Evolutionary conservation across 1,140 invertebrate species (phyloP).

Genomic region (Brevipalpus yothersi): DNA sequence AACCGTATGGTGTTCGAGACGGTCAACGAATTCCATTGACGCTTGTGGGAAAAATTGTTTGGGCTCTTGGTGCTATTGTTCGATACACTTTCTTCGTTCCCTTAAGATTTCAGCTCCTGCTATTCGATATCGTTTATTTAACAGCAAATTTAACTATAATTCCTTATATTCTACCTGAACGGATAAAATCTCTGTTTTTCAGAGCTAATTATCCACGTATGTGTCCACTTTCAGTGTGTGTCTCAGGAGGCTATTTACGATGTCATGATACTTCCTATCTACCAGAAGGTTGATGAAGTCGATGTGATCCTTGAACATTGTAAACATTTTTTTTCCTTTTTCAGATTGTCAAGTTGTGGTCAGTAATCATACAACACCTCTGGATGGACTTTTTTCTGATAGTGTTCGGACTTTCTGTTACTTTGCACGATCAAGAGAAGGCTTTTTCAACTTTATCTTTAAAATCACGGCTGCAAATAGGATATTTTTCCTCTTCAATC

Average conservation of each 20-base stretch:
- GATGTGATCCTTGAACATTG: no score
- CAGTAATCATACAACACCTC: slow-evolving; percentile 96
- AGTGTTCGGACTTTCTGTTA: slow-evolving; percentile 91
- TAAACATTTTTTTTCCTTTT: no score
- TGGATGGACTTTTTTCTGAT: slow-evolving; percentile 85
- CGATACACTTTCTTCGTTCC: background rate
- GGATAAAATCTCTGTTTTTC: background rate
- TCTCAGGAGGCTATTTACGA: background rate
- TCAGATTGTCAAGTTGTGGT: no score
- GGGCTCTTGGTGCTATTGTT: background rate
- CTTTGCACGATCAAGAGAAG: slow-evolving; percentile 86
- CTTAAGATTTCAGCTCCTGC: background rate
- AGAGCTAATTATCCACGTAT: background rate
- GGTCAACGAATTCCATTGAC: background rate
- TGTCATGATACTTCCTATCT: no score
- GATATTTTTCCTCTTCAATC: slow-evolving; percentile 63
- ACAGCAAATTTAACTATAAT: background rate
- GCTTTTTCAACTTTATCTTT: slow-evolving; percentile 57
- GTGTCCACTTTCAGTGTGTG: background rate
- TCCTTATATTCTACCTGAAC: background rate
- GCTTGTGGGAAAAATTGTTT: background rate
- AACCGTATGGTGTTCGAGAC: background rate
- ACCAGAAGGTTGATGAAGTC: no score
- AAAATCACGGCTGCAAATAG: no score
- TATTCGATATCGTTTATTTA: background rate